Conservation (phyloP, 2,797 vertebrate genomes). For the Semotilus atromaculatus region DNA sequence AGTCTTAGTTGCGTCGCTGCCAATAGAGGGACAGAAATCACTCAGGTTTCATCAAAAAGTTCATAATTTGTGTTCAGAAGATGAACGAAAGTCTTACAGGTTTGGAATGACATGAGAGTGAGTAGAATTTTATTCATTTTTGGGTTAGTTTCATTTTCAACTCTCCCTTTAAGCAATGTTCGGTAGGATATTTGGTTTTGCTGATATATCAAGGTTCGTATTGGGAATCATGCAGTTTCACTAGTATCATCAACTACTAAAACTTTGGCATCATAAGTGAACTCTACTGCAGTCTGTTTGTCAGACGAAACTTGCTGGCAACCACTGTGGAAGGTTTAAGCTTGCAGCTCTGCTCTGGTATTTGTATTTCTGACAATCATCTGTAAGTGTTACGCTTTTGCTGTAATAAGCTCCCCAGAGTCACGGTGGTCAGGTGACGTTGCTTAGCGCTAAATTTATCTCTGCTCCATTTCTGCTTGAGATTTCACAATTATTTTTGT, state of each 20-base stretch:
- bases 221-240: background rate
- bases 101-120: too few relatives aligned
- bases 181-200: background rate
- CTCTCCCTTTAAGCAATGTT: background rate
- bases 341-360: slow-evolving; percentile 16
- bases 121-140: too few relatives aligned
- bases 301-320: background rate
- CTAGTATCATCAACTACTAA: background rate
- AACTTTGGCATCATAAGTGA: background rate
- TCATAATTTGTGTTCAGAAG: too few relatives aligned
- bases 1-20: too few relatives aligned
- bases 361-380: slow-evolving; percentile 33
- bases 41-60: too few relatives aligned
- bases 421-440: slow-evolving; percentile 42
- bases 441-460: slow-evolving; percentile 43
- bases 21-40: too few relatives aligned
- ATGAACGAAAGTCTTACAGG: too few relatives aligned
- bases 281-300: background rate
- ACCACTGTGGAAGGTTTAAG: background rate
- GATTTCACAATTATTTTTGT: slow-evolving; percentile 39
- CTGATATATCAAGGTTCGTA: background rate
- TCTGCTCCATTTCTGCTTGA: slow-evolving; percentile 47
- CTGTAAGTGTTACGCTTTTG: slow-evolving; percentile 26
- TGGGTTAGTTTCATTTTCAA: too few relatives aligned
- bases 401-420: slow-evolving; percentile 43